A percentile compares a stretch with the other conserved stretches of the same genome.
phyloP scores from a whole-genome alignment of 2,888 invertebrate species.

The Ormyrus rosae region DNA sequence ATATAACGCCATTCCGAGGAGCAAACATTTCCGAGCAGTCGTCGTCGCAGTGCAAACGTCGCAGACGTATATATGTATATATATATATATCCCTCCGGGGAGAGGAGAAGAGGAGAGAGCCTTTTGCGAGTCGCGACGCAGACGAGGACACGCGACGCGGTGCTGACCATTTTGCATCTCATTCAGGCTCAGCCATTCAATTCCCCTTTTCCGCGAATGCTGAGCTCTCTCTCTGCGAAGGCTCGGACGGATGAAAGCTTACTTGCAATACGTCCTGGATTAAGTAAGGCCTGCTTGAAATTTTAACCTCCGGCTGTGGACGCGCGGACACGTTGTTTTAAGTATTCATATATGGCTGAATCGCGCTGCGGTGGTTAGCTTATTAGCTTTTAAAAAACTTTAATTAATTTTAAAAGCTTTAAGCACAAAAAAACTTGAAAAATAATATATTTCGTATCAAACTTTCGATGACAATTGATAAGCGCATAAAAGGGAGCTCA shows the following conservation, averaged over 20 bases:
- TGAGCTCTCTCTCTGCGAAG: too few relatives aligned
- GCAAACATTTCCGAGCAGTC: conserved; percentile 72
- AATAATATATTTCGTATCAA: too few relatives aligned
- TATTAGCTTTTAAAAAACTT: too few relatives aligned
- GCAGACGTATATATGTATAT: background rate
- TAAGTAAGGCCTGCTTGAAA: conserved; percentile 21
- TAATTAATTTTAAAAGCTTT: too few relatives aligned
- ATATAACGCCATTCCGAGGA: conserved; percentile 73
- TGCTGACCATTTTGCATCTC: conserved; percentile 75
- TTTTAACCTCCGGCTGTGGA: conserved; percentile 1
- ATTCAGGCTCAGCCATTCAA: conserved; percentile 69
- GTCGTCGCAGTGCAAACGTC: conserved; percentile 42
- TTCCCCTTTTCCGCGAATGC: conserved; percentile 19
- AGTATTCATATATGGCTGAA: too few relatives aligned
- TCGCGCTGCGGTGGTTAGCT: too few relatives aligned
- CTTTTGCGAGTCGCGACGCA: conserved; percentile 48
- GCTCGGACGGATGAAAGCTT: conserved; percentile 9
- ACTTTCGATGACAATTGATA: too few relatives aligned
- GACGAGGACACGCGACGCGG: conserved; percentile 20
- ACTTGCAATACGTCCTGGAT: conserved; percentile 15
- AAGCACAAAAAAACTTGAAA: too few relatives aligned
- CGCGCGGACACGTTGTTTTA: too few relatives aligned
- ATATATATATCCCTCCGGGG: background rate
- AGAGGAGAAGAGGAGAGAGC: conserved; percentile 41
- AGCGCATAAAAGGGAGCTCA: too few relatives aligned